These are phyloP conservation scores for Zophobas atratus DNA, from an alignment of 1,140 invertebrate genomes.

Conservation along the genomic window DNA sequence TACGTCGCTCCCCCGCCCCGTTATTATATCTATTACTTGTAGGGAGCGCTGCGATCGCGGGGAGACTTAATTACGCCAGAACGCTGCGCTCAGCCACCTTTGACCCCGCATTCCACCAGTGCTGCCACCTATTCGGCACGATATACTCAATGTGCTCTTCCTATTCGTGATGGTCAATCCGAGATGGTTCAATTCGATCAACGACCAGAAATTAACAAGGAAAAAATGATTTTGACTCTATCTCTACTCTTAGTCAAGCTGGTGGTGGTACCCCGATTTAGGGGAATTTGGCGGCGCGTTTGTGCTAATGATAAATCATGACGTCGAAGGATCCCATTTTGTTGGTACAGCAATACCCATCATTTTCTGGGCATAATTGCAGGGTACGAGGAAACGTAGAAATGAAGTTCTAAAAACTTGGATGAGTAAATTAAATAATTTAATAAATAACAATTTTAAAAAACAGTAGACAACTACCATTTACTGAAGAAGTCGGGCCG, in stretches of 20 bases:
- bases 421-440: constrained; percentile 55
- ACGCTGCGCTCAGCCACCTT: constrained; percentile 65
- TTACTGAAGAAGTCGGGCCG: constrained; percentile 63
- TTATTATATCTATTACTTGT: constrained; percentile 68
- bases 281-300: background rate
- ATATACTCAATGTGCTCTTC: constrained; percentile 41
- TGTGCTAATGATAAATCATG: constrained; percentile 24
- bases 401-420: constrained; percentile 40
- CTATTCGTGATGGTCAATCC: constrained; percentile 29
- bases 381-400: constrained; percentile 30
- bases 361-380: constrained; percentile 26
- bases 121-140: constrained; percentile 64
- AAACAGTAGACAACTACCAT: constrained; percentile 64
- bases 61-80: constrained; percentile 67
- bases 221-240: no score
- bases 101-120: constrained; percentile 66
- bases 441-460: constrained; percentile 61
- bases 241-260: no score
- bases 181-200: constrained; percentile 32
- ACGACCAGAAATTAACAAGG: background rate
- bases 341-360: constrained; percentile 28
- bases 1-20: constrained; percentile 65
- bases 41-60: constrained; percentile 65
- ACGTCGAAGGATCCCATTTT: constrained; percentile 20
- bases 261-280: background rate